Evolutionary conservation across 2,888 invertebrate species (phyloP), one percentile per base, ranked within the genome.

Genomic region (Laspeyria flexula): DNA sequence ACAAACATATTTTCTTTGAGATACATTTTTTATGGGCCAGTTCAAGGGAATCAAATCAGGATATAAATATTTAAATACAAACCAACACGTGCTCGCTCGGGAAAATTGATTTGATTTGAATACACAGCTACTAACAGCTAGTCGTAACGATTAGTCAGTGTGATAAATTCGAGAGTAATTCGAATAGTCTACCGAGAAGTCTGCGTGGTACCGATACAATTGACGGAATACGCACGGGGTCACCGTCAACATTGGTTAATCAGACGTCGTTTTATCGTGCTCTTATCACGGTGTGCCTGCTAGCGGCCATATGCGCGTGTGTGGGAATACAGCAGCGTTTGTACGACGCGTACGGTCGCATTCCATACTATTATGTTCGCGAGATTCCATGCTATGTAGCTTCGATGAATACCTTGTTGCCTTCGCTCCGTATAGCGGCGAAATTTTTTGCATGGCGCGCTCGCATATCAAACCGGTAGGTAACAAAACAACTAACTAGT

Each of bases 401-500:
- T 77, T 67, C 75, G 71, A 64, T 68, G 73, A 69, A 72, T 67
- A 66, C 69, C 62, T 62, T 74, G 62, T 67, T 60, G 53, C 67
- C 55, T 64, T 72, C 73, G 74, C 75, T 73, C 71, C 72, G 79
- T 71, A 79, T 83, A 87, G 86, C 87, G 86, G 88, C 88, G 85
- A 88, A 83, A 76, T 89, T 91, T 90, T 91, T 91, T 90, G 86
- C 83, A 77, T 75, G 75, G 75, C 77, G 73, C 76, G 81, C 73
- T 84, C 83, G 77, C 83, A 85, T 87, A 87, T 87, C 81, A 82
- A 89, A 90, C 88, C 88, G 87, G 90, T 89, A 85, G 81, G 79
- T 76, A 73, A 30, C 12, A 31, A 46, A 73, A 30, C 12, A 31
- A 46, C 27, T 60, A 70, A 60, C 71, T 64, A 71, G 73, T 76